Conservation (phyloP, 2,113 vertebrate species). For the Bagarius yarrelli region DNA sequence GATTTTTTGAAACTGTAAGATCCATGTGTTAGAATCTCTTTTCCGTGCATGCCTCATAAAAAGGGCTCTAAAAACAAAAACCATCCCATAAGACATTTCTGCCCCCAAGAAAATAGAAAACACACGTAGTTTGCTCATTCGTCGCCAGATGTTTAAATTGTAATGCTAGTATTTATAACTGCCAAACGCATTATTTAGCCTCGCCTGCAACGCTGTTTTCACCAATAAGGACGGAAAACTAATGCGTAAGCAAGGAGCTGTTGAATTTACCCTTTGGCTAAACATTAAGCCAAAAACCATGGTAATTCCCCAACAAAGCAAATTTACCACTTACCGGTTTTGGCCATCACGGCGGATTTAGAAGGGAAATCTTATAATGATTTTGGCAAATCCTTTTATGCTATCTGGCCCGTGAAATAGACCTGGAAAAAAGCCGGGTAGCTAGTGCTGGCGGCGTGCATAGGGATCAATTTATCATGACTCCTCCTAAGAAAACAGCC, state of each 20-base stretch:
- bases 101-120: slow-evolving; percentile 8
- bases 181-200: slow-evolving; percentile 60
- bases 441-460: slow-evolving; percentile 89
- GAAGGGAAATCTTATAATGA: slow-evolving; percentile 91
- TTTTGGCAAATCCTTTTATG: slow-evolving; percentile 94
- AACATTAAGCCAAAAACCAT: slow-evolving; percentile 72
- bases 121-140: background rate
- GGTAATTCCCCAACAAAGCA: slow-evolving; percentile 79
- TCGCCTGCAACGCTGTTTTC: slow-evolving; percentile 24
- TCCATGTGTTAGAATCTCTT: too few relatives aligned
- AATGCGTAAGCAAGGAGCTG: slow-evolving; percentile 37
- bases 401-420: slow-evolving; percentile 87
- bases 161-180: slow-evolving; percentile 60
- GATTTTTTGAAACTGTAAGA: too few relatives aligned
- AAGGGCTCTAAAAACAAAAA: too few relatives aligned
- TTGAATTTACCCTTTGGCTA: slow-evolving; percentile 53
- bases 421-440: slow-evolving; percentile 96
- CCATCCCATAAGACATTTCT: too few relatives aligned
- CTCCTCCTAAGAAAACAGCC: slow-evolving; percentile 82
- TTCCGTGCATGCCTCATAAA: too few relatives aligned
- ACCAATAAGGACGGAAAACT: slow-evolving; percentile 28
- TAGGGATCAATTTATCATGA: slow-evolving; percentile 99
- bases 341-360: slow-evolving; percentile 86
- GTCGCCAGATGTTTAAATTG: slow-evolving; percentile 57
- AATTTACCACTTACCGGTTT: slow-evolving; percentile 85